Base-by-base conservation (phyloP, 2,113 vertebrate species). In the Procavia capensis region DNA sequence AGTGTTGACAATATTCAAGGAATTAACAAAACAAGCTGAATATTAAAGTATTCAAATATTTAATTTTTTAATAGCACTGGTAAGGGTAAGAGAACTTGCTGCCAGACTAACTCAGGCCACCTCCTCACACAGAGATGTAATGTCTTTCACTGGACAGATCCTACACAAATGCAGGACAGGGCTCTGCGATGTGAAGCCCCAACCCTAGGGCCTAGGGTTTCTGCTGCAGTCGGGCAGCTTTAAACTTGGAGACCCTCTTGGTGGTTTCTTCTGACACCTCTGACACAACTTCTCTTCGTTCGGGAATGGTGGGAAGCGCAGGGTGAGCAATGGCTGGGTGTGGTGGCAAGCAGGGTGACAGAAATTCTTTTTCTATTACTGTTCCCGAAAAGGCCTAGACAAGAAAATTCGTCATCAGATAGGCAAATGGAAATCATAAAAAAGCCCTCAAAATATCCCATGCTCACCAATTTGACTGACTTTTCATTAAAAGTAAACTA, bases 351-450 rank as follows among this genome's bases (percentile, higher is more conserved):
- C 97, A 98, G 19, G 99, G 98, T 92, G 99, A 98, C 50, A 98
- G 97, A 29, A 99, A 99, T 93, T 99, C 99, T 96, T 99, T 99
- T 97, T 99, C 99, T 85, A 99, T 98, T 57, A 99, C 99, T 1
- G 99, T 99, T 85, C 99, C 99, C 41, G 99, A 99, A 98, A 99
- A 99, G 27, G 99, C 99, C 99, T 99, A 85, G 27, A 96, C 98
- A 86, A 97, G 79, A 98, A 96, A 89, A 96, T 80, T 93, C 95
- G 94, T 79, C 95, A 98, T 96, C 88, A 94, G 87, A 66, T 96
- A 90, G 96, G 90, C 95, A 96, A 95, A 96, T 89, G 61, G 92
- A 97, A 97, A 93, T 93, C 90, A 47, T 81, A 92, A 93, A 89
- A 89, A 96, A 88, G 57, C 63, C 95, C 93, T 86, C 91, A 98